These are phyloP conservation scores for Pyxicephalus adspersus DNA, from an alignment of 2,113 vertebrate genomes.

Conservation along the genomic window DNA sequence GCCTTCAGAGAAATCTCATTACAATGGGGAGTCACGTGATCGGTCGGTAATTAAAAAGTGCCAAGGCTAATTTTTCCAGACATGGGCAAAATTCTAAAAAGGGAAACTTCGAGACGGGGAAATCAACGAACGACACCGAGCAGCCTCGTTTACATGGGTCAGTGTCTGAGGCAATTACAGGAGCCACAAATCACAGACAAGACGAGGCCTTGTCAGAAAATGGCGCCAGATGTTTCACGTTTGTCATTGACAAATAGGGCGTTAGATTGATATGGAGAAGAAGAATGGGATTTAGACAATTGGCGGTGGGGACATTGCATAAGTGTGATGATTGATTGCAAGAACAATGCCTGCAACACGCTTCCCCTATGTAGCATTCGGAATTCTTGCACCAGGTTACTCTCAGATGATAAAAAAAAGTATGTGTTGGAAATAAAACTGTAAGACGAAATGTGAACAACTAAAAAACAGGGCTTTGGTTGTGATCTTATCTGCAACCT, in stretches of 20 bases:
- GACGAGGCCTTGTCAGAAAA: background rate
- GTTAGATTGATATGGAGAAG: conserved; percentile 14
- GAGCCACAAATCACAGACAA: conserved; percentile 17
- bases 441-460: too few relatives aligned
- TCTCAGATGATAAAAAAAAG: too few relatives aligned
- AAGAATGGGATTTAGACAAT: background rate
- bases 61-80: conserved; percentile 20
- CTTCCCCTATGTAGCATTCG: too few relatives aligned
- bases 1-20: conserved; percentile 22
- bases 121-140: background rate
- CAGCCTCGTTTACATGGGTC: conserved; percentile 7
- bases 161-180: conserved; percentile 30
- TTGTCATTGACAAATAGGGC: conserved; percentile 24
- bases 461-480: too few relatives aligned
- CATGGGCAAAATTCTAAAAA: background rate
- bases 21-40: conserved; percentile 3
- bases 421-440: too few relatives aligned
- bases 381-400: too few relatives aligned
- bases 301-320: background rate
- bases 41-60: conserved; percentile 12
- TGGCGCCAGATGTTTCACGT: conserved; percentile 25
- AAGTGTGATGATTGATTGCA: conserved; percentile 10
- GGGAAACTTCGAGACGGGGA: background rate
- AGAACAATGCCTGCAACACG: background rate
- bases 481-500: too few relatives aligned